Percentiles rank a stretch among this genome's conserved stretches.
Conservation (phyloP, 2,797 vertebrate genomes). For the Sebastes trivittatus region DNA sequence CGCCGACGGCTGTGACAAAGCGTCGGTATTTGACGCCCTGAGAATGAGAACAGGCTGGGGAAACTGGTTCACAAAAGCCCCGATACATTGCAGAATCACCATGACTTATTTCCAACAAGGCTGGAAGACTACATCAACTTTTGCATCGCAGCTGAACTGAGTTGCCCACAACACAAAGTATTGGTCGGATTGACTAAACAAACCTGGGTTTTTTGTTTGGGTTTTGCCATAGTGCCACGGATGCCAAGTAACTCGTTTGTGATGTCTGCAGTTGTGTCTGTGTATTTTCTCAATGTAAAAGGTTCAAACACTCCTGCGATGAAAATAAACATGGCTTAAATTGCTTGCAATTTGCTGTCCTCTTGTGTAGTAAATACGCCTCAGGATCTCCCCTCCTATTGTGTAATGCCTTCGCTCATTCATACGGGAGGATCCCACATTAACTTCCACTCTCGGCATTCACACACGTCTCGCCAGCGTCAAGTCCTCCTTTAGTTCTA, state of each 20-base stretch:
- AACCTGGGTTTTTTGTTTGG: conserved; percentile 70
- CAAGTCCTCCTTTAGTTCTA: conserved; percentile 54
- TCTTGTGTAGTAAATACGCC: conserved; percentile 23
- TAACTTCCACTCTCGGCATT: conserved; percentile 28
- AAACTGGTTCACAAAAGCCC: background rate
- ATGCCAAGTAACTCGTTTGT: conserved; percentile 79
- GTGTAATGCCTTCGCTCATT: conserved; percentile 40
- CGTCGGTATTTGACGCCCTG: background rate
- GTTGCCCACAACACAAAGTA: conserved; percentile 61
- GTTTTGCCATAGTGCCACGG: conserved; percentile 60
- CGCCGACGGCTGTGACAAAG: background rate
- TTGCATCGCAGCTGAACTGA: conserved; percentile 46
- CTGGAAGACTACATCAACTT: conserved; percentile 33
- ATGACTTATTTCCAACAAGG: conserved; percentile 22
- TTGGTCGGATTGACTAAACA: conserved; percentile 70
- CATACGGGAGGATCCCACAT: conserved; percentile 24
- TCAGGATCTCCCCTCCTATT: background rate
- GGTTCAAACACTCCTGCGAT: conserved; percentile 47
- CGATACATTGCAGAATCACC: conserved; percentile 20
- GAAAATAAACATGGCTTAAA: conserved; percentile 59
- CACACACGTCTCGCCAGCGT: conserved; percentile 38
- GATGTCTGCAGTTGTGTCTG: conserved; percentile 79
- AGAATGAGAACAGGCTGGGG: background rate
- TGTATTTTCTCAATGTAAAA: conserved; percentile 71
- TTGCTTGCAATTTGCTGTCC: conserved; percentile 38